These are phyloP conservation scores for Perca flavescens DNA, from an alignment of 2,113 vertebrate species.

Conservation along the genomic window DNA sequence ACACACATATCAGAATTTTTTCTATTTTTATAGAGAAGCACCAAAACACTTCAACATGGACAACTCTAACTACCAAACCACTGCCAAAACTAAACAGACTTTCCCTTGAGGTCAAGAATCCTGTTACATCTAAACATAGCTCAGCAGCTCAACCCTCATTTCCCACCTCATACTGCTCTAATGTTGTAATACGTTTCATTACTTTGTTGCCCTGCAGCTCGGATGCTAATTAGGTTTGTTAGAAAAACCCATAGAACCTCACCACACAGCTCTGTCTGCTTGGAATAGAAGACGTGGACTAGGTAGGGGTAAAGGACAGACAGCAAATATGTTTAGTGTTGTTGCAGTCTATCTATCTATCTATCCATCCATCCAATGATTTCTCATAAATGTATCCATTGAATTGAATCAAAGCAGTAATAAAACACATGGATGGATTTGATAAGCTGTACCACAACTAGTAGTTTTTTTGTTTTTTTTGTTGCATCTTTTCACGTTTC, in stretches of 20 bases:
- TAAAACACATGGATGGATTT: too few species aligned
- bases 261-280: not conserved
- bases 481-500: not conserved
- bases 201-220: conserved; percentile 25
- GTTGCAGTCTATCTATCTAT: too few species aligned
- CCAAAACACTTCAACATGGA: not conserved
- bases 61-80: not conserved
- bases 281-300: too few species aligned
- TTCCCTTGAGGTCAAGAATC: conserved; percentile 14
- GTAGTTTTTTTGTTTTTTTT: not conserved
- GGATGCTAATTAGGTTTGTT: conserved; percentile 5
- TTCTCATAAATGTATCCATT: too few species aligned
- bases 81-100: not conserved
- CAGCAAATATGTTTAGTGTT: too few species aligned
- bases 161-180: not conserved
- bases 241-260: not conserved
- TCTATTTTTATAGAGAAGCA: not conserved
- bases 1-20: not conserved
- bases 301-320: too few species aligned
- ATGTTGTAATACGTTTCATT: conserved; percentile 26
- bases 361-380: too few species aligned
- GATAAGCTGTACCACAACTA: not conserved
- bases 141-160: conserved; percentile 17
- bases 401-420: too few species aligned
- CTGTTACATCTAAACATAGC: not conserved